A percentile compares a stretch with the other conserved stretches of the same genome.
phyloP scores from a whole-genome alignment of 2,113 vertebrate species.

The Eupsittula cactorum region DNA sequence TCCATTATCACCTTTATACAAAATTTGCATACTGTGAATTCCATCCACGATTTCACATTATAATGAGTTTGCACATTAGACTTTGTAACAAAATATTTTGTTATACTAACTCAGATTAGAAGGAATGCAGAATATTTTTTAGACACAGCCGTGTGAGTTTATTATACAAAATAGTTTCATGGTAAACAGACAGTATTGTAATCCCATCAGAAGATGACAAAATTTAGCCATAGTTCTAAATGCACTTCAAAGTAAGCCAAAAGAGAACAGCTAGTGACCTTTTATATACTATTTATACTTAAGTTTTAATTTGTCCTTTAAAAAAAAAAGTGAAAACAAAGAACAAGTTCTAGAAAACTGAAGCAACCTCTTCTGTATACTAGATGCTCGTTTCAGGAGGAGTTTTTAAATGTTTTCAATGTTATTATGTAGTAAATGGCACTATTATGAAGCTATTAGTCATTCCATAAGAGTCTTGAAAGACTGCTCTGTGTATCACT shows the following conservation, averaged over 20 bases:
- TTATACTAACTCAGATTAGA: conserved; percentile 78
- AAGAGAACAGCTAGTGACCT: conserved; percentile 85
- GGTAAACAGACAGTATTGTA: conserved; percentile 86
- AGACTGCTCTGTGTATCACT: conserved; percentile 99
- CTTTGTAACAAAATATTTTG: conserved; percentile 83
- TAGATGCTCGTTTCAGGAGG: conserved; percentile 91
- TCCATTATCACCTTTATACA: conserved; percentile 78
- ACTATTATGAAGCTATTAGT: conserved; percentile 97
- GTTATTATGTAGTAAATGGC: conserved; percentile 96
- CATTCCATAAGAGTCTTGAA: conserved; percentile 96
- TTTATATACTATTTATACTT: conserved; percentile 88
- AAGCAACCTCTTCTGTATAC: conserved; percentile 93
- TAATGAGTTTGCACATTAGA: conserved; percentile 80
- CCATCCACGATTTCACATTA: conserved; percentile 71
- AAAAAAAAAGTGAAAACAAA: conserved; percentile 83
- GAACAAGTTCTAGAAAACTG: conserved; percentile 87
- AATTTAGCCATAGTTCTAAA: conserved; percentile 88
- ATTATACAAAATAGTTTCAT: conserved; percentile 81
- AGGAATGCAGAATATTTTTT: conserved; percentile 87
- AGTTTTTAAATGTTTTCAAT: conserved; percentile 98
- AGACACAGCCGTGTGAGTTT: conserved; percentile 79
- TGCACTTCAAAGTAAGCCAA: conserved; percentile 87
- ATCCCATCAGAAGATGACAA: conserved; percentile 81
- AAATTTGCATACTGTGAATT: conserved; percentile 80
- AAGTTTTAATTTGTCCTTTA: conserved; percentile 93